Evolutionary conservation across 2,113 vertebrate species (phyloP), one percentile per base, ranked within the genome.

Genomic region (Myiagra hebetior): DNA sequence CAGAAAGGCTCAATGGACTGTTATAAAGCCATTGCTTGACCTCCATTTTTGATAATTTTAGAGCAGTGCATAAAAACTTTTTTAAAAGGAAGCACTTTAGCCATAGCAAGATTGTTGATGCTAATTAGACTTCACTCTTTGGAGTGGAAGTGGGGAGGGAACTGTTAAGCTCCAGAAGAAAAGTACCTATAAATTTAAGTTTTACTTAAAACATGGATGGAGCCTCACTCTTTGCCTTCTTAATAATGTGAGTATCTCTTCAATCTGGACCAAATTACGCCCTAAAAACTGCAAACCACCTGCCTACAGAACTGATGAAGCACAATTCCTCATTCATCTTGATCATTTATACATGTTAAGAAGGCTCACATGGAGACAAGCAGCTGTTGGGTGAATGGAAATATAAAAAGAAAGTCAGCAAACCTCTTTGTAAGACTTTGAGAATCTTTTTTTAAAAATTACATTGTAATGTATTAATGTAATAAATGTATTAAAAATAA

Each of bases 41-140:
- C 92, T 96, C 93, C 35, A 60, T 89, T 96, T 95, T 95, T 96
- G 84, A 83, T 88, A 67, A 94, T 97, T 97, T 96, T 75, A 82
- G 44, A 93, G 63, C 52, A 83, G 62, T 89, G 91, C 59, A 77
- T 83, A 84, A 96, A 94, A 96, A 93, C 84, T 89, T 95, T 50
- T 88, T 80, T 91, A 41, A 70, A 94, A 95, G 47, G 83, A 50
- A 95, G 65, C 9, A 69, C 15, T 52, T 83, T 15, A 49, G 11
- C 19, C 21, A 23, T 10, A 53, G 42, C 9, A 46, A 44, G 39
- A 46, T 9, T 89, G 64, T 56, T 74, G 70, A 46, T 62, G 15
- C 10, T 79, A 78, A 75, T 85, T 64, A 67, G 39, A 77, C 39
- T 80, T 63, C 30, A 27, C 35, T 85, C 47, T 77, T 79, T 47